Percentiles rank a stretch among this genome's conserved stretches.
phyloP scores from a whole-genome alignment of 1,140 invertebrate species.

The Temnothorax nylanderi region DNA sequence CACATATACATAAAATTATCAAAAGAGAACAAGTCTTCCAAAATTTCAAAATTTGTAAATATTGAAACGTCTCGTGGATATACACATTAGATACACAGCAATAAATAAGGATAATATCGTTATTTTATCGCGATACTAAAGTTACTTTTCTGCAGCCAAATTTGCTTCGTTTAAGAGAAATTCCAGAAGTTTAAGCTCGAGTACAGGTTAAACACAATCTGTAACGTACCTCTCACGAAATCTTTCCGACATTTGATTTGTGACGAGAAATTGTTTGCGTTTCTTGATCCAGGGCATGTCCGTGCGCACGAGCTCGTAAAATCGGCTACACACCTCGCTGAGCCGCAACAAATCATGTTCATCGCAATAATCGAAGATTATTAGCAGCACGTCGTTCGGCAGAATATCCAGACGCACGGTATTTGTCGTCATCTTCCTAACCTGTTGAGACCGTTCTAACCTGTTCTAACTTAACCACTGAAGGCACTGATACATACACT shows the following conservation, averaged over 20 bases:
- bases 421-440: constrained; percentile 79
- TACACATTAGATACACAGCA: no score
- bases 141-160: background rate
- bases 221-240: constrained; percentile 79
- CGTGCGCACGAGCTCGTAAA: constrained; percentile 75
- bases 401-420: constrained; percentile 77
- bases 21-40: no score
- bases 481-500: no score
- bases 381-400: constrained; percentile 81
- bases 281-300: constrained; percentile 79
- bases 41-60: no score
- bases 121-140: no score
- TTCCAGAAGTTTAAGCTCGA: background rate
- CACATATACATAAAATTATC: background rate
- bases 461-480: no score
- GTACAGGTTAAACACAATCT: constrained; percentile 71
- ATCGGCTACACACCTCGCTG: constrained; percentile 80
- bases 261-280: constrained; percentile 77
- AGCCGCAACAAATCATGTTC: constrained; percentile 80
- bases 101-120: no score
- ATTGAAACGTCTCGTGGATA: no score
- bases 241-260: constrained; percentile 79
- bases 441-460: no score
- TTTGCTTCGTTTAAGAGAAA: background rate
- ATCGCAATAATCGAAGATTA: constrained; percentile 83